Evolutionary conservation across 2,113 vertebrate genomes (phyloP), one percentile per base, ranked within the genome.

Genomic region (Clarias batrachus): DNA sequence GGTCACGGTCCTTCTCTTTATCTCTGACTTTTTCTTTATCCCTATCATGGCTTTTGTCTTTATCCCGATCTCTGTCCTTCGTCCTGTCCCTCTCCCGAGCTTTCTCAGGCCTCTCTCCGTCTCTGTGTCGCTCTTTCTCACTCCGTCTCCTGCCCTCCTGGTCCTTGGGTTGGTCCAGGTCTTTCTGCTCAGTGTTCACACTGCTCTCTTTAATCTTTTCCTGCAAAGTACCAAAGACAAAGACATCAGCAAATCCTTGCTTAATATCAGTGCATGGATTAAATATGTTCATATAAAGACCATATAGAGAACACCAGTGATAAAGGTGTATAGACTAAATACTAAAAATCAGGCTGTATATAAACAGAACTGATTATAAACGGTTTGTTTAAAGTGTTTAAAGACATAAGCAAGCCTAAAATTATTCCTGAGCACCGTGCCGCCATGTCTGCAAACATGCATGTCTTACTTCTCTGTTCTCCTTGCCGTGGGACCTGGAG

Each of bases 401-500:
- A 37, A 71, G 2, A 48, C 48, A 48, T 48, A 48, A 48, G 48
- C 74, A 77, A 77, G 37, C 33, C 17, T 48, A 37, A 74, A 23
- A 16, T 9, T 37, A 37, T 37, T 37, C 10, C 8, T 19, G 33
- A 48, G 54, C 71, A 54, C 7, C 27, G 30, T 71, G 25, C 7
- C 12, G 4, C 25, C 1, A 21, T 76, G 59, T 56, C 48, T 85
- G 60, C 19, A 80, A 71, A 82, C n/a, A 60, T 27, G 17, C 13
- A 11, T 37, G 63, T 74, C 19, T 91, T 80, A 96, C 97, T 93
- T 97, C 96, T 93, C 92, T 94, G 59, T 95, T 96, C 87, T 97
- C 96, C 81, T 93, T 92, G 81, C 96, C 96, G 62, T 93, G 96
- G 65, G 96, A 91, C 82, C 93, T 96, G 21, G 95, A 94, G 19